Evolutionary conservation across 2,888 invertebrate genomes (phyloP).

Genomic region (Criorhina ranunculi): DNA sequence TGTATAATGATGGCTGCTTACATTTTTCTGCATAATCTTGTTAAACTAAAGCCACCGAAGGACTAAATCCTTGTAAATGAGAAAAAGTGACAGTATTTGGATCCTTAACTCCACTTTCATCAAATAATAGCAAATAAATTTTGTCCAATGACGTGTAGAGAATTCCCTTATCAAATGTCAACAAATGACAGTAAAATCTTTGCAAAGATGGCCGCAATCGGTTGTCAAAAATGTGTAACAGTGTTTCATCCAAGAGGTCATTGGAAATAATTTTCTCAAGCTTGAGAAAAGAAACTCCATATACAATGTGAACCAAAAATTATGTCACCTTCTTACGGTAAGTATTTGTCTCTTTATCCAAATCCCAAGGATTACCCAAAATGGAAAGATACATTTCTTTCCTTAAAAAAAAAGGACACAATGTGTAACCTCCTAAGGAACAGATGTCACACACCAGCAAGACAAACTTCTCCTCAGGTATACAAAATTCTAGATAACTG

Average conservation of each 20-base stretch:
- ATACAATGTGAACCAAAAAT: constrained; percentile 40
- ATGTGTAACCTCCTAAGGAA: not conserved
- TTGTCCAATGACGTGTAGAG: no score
- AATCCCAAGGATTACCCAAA: constrained; percentile 54
- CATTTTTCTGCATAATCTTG: no score
- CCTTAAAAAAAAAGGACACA: not conserved
- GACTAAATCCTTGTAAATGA: no score
- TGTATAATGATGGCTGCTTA: no score
- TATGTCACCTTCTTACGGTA: constrained; percentile 61
- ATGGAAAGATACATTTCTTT: constrained; percentile 23
- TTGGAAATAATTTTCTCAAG: constrained; percentile 9
- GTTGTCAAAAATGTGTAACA: no score
- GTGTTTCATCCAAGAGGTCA: not conserved
- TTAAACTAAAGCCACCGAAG: no score
- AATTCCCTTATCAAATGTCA: no score
- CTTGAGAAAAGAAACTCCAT: not conserved
- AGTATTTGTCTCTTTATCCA: constrained; percentile 45
- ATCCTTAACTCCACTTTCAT: no score
- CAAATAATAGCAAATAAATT: no score
- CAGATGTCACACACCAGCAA: constrained; percentile 18
- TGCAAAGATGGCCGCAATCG: no score
- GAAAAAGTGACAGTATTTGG: no score
- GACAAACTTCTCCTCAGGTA: constrained; percentile 58
- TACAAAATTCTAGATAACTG: constrained; percentile 23
- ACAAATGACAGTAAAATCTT: no score